phyloP scores from a whole-genome alignment of 1,140 invertebrate species.

The Lasaia peninsularis region DNA sequence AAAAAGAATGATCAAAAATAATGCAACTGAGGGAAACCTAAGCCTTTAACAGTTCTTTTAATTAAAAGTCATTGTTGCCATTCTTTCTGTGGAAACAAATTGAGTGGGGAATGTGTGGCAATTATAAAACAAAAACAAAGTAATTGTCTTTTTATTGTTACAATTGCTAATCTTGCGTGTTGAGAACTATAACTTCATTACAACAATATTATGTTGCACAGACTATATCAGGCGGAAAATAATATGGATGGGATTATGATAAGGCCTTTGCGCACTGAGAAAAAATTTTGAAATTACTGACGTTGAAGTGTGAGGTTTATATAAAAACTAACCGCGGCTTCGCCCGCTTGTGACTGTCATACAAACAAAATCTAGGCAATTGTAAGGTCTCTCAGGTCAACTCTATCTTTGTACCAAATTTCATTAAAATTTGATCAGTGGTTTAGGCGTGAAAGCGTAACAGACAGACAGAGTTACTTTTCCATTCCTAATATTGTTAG shows the following conservation, averaged over 20 bases:
- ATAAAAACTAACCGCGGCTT: too few relatives aligned
- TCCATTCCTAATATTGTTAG: too few relatives aligned
- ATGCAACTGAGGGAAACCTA: not conserved
- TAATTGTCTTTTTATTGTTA: conserved; percentile 8
- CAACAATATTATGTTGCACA: conserved; percentile 22
- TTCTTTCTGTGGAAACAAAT: conserved; percentile 5
- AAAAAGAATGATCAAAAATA: conserved; percentile 1
- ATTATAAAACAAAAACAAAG: conserved; percentile 6
- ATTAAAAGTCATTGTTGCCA: conserved; percentile 8
- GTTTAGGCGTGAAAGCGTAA: too few relatives aligned
- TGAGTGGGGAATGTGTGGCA: conserved; percentile 8
- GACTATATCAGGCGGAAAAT: not conserved
- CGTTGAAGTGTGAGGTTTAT: too few relatives aligned
- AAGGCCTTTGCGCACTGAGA: not conserved
- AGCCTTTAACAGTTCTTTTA: conserved; percentile 1
- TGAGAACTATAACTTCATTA: conserved; percentile 30
- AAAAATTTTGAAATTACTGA: too few relatives aligned
- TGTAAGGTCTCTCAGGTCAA: too few relatives aligned
- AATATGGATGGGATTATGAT: not conserved
- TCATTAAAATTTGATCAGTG: too few relatives aligned
- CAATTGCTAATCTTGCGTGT: conserved; percentile 32
- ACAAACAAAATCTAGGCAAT: too few relatives aligned
- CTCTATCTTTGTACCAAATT: too few relatives aligned
- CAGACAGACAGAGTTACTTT: too few relatives aligned
- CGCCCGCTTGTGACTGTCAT: too few relatives aligned